Base-by-base conservation (phyloP, 2,113 vertebrate species). In the Danionella cerebrum region DNA sequence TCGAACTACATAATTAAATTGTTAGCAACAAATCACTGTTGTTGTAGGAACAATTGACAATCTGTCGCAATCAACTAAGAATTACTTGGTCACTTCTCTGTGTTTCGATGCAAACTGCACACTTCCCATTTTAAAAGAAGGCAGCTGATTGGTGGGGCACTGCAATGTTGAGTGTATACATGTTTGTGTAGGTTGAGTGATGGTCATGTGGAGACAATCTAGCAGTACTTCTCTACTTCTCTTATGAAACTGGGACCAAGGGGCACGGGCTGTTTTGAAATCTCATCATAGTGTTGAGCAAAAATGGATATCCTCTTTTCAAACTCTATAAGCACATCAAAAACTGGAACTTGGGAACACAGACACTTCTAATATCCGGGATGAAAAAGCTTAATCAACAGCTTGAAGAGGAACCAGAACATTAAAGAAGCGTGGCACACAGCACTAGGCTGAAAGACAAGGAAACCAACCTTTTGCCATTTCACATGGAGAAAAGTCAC, bases 401-500 rank as follows among this genome's bases (percentile, higher is more conserved):
- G 13, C 25, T 39, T 54, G 33, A 69, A 71, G 36, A 41, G 71
- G 57, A 73, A 73, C 48, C 6, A 5, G 27, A 0, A 47, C 5
- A 38, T 42, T 48, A 13, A 35, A 51, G 25, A n/a, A 31, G 38
- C 22, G 29, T 31, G 29, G 14, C n/a, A 58, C 29, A 36, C 29
- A n/a, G 13, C 19, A 55, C n/a, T 41, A 13, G 8, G 41, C 5
- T 33, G 8, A 63, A 63, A 45, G 8, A 31, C 48, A 31, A 22
- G 4, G 8, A 33, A 21, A 65, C 31, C 24, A 90, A 92, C 91
- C 88, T 91, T 88, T 79, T 90, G 87, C 88, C 86, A 93, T 87
- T 90, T 93, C 87, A 91, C 90, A 90, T 91, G 89, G 88, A 91
- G 88, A 88, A 89, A 90, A 87, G 88, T 88, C 84, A 90, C 85